Conservation (phyloP, 2,113 vertebrate species). For the Ciconia maguari region DNA sequence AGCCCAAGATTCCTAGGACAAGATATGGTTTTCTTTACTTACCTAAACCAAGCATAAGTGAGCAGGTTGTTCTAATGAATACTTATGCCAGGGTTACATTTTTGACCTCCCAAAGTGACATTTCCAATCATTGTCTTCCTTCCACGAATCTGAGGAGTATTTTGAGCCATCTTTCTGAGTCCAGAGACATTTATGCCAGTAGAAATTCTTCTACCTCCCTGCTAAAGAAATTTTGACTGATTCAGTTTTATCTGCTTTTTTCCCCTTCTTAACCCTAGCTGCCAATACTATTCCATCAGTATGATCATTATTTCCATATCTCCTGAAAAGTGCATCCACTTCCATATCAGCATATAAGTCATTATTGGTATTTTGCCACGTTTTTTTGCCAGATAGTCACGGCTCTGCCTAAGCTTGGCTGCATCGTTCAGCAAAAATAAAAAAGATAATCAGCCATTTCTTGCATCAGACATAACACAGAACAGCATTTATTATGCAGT, state of each 20-base stretch:
- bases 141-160: neutral
- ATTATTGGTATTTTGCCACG: neutral
- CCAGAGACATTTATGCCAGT: neutral
- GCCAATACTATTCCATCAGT: neutral
- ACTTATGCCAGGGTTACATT: neutral
- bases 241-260: neutral
- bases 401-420: neutral
- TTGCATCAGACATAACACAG: neutral
- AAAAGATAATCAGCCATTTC: neutral
- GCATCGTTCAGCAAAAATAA: neutral
- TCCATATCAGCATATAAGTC: neutral
- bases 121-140: neutral
- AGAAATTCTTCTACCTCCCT: neutral
- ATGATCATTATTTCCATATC: neutral
- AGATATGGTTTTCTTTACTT: neutral
- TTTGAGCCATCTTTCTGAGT: neutral
- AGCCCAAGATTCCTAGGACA: neutral
- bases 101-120: neutral
- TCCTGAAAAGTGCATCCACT: neutral
- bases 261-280: neutral
- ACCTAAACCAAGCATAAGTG: neutral
- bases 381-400: neutral
- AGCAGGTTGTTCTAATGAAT: neutral
- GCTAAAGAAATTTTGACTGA: neutral
- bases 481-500: neutral